Base-by-base conservation (phyloP, 2,888 invertebrate genomes). In the Leucozona laternaria region DNA sequence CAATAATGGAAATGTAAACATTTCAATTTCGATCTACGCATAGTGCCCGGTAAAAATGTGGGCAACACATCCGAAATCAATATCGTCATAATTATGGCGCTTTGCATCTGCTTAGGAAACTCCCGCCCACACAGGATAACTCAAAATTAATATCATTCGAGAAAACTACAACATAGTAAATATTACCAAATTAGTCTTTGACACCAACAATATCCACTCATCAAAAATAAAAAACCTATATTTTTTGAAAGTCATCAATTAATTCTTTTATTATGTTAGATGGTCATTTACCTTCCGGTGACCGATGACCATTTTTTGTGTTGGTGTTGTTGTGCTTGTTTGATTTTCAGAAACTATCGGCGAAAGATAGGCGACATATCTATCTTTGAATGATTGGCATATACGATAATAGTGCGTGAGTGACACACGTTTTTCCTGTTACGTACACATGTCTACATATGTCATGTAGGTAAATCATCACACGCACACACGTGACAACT, bases 261-360 rank as follows among this genome's bases (percentile, higher is more conserved):
- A 31, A 7, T 60, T 34, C 17, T 31, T 64, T 31, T 31, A 20
- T 13, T 57, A 11, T 40, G 22, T 34, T 34, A 13, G 60, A 48
- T 83, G 83, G 83, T 83, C 83, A 83, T 83, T 70, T 73, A 75
- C 83, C 83, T 83, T 83, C 83, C 83, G 83, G 83, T 79, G 73
- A 83, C 68, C 53, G 22, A 68, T 34, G 68, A 53, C 11, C 34
- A 22, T 68, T 34, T 68, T 37, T 22, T 34, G 50, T 66, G 3
- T 62, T 25, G 5, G n/a, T n/a, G n/a, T n/a, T n/a, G n/a, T n/a
- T n/a, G n/a, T n/a, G n/a, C n/a, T 22, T 48, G 17, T 68, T 50
- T 50, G 22, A 22, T 25, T 25, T 68, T 66, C 25, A 58, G 25
- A 75, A 68, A 60, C 62, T 25, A 58, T 70, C 15, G 57, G 8